Percentiles rank a stretch among this genome's conserved stretches.
Evolutionary conservation across 1,140 invertebrate genomes (phyloP).

Genomic region (Globodera ellingtonae): DNA sequence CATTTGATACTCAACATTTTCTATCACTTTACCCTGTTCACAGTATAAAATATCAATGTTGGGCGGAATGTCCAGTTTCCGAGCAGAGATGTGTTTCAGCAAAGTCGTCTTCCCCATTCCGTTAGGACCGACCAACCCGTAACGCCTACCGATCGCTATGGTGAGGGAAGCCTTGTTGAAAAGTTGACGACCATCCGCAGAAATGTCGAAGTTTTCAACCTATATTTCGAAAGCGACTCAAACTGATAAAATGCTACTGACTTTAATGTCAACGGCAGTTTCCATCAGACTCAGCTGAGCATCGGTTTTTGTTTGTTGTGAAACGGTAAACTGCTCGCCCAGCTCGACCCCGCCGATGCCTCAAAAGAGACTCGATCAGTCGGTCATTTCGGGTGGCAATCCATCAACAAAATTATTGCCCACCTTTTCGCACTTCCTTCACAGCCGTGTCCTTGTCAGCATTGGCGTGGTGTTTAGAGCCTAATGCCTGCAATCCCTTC

Average conservation of each 20-base stretch:
- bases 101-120: slow-evolving; percentile 98
- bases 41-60: slow-evolving; percentile 96
- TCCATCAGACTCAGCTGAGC: slow-evolving; percentile 83
- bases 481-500: slow-evolving; percentile 81
- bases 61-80: slow-evolving; percentile 84
- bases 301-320: slow-evolving; percentile 81
- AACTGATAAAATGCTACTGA: not conserved
- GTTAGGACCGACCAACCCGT: slow-evolving; percentile 97
- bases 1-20: slow-evolving; percentile 66
- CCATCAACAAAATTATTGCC: not conserved
- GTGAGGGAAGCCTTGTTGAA: slow-evolving; percentile 93
- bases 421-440: slow-evolving; percentile 19
- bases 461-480: slow-evolving; percentile 45
- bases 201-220: slow-evolving; percentile 93
- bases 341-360: slow-evolving; percentile 75
- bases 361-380: not conserved
- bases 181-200: slow-evolving; percentile 93
- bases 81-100: slow-evolving; percentile 78
- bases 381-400: not conserved
- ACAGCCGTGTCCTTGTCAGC: slow-evolving; percentile 1
- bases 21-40: slow-evolving; percentile 72
- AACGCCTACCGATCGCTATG: slow-evolving; percentile 88
- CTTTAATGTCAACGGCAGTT: slow-evolving; percentile 93
- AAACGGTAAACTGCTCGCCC: slow-evolving; percentile 92
- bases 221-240: slow-evolving; percentile 46